These are phyloP conservation scores for Macrochelys suwanniensis DNA, from an alignment of 2,797 vertebrate genomes.

Conservation along the genomic window DNA sequence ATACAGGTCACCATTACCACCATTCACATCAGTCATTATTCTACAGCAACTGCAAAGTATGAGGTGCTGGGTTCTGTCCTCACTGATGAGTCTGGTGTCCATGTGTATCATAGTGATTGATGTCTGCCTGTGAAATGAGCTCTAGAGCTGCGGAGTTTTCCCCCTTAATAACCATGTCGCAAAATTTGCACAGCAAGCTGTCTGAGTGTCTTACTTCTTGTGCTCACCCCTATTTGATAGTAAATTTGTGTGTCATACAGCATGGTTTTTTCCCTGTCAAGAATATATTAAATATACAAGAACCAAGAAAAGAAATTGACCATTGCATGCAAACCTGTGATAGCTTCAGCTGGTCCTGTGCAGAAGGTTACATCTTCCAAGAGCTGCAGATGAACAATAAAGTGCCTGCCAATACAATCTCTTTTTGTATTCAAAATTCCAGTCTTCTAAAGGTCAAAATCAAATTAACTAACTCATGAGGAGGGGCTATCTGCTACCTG, in stretches of 20 bases:
- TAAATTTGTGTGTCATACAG: not conserved
- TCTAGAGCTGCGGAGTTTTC: not conserved
- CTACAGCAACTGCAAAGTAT: not conserved
- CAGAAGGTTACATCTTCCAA: not conserved
- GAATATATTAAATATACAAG: not conserved
- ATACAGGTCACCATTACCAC: conserved; percentile 38
- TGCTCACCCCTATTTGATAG: not conserved
- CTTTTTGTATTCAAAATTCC: not conserved
- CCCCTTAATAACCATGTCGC: not conserved
- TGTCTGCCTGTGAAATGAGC: conserved; percentile 37
- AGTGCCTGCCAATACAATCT: not conserved
- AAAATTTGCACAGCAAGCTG: not conserved
- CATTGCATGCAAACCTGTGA: not conserved
- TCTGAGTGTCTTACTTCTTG: not conserved
- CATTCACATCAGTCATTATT: not conserved
- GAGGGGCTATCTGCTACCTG: not conserved
- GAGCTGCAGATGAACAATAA: not conserved
- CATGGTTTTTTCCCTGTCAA: not conserved
- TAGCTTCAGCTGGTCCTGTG: not conserved
- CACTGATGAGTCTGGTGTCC: not conserved
- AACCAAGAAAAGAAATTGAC: accelerated
- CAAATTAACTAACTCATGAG: not conserved
- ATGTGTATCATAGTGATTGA: conserved; percentile 28
- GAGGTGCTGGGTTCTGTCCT: conserved; percentile 1
- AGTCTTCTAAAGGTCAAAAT: not conserved